Evolutionary conservation across 2,113 vertebrate species (phyloP).

Genomic region (Camelus bactrianus): DNA sequence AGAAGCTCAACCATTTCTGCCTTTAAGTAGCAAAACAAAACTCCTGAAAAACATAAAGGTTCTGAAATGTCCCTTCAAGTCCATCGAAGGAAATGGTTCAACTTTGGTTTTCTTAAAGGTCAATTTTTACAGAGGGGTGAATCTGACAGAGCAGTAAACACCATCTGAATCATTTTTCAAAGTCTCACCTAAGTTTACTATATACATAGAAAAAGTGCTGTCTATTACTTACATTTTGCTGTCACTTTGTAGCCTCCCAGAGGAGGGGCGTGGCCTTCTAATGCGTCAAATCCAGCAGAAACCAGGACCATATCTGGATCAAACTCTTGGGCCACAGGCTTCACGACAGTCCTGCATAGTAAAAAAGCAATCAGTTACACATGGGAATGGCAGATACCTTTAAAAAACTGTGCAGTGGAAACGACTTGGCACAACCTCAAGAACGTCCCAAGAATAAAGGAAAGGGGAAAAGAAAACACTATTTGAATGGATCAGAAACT

Average conservation of each 20-base stretch:
- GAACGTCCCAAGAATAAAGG: conserved; percentile 56
- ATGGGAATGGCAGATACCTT: conserved; percentile 35
- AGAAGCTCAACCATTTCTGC: neutral
- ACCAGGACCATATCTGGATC: conserved; percentile 91
- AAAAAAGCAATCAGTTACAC: conserved; percentile 78
- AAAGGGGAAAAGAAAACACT: neutral
- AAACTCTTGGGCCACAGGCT: conserved; percentile 90
- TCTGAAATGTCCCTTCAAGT: neutral
- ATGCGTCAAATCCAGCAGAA: conserved; percentile 91
- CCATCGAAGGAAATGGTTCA: neutral
- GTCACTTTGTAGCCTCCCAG: conserved; percentile 92
- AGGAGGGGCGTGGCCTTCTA: conserved; percentile 91
- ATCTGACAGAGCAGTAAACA: conserved; percentile 5
- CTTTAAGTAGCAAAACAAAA: neutral
- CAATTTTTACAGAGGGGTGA: neutral
- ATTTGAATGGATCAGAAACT: conserved; percentile 57
- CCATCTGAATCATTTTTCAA: neutral
- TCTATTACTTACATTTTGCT: conserved; percentile 90
- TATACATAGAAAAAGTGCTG: neutral
- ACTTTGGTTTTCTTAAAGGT: conserved; percentile 43
- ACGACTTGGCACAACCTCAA: conserved; percentile 54
- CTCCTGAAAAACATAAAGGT: neutral
- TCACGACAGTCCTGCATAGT: conserved; percentile 88
- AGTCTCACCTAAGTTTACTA: neutral
- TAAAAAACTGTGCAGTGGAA: conserved; percentile 31